phyloP scores from a whole-genome alignment of 1,140 invertebrate genomes.

The Drosophila biarmipes region DNA sequence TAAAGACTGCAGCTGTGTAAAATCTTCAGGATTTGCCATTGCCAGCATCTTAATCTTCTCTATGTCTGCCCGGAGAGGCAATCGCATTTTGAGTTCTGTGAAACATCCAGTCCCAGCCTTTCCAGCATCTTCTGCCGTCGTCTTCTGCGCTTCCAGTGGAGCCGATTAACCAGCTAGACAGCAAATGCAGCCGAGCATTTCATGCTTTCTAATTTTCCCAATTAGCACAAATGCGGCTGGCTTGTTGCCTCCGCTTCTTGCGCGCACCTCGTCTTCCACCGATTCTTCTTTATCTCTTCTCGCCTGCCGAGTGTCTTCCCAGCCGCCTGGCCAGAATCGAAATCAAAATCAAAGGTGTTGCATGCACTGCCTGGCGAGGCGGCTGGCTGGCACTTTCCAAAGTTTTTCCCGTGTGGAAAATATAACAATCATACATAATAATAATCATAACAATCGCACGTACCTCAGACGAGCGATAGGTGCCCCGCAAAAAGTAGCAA shows the following conservation, averaged over 20 bases:
- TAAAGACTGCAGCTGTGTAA: background rate
- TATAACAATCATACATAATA: constrained; percentile 63
- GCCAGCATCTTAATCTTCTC: background rate
- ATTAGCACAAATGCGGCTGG: constrained; percentile 75
- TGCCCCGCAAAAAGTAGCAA: constrained; percentile 32
- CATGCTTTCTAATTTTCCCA: constrained; percentile 82
- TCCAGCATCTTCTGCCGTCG: constrained; percentile 9
- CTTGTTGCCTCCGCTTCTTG: constrained; percentile 38
- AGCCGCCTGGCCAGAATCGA: constrained; percentile 50
- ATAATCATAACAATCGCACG: constrained; percentile 59
- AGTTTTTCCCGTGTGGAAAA: constrained; percentile 42
- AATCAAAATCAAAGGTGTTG: constrained; percentile 59
- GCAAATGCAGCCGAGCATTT: constrained; percentile 68
- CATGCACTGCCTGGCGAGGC: constrained; percentile 15
- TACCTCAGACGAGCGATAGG: constrained; percentile 5
- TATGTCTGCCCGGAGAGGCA: background rate
- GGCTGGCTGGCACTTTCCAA: constrained; percentile 40
- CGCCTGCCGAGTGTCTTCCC: constrained; percentile 9
- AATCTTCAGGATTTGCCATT: background rate
- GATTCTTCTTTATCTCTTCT: constrained; percentile 34
- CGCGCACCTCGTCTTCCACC: constrained; percentile 7
- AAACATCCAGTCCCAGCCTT: constrained; percentile 8
- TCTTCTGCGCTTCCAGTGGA: constrained; percentile 29
- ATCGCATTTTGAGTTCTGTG: background rate
- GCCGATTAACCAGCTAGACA: constrained; percentile 71